Evolutionary conservation across 2,797 vertebrate genomes (phyloP).

Genomic region (Diplodus sargus): DNA sequence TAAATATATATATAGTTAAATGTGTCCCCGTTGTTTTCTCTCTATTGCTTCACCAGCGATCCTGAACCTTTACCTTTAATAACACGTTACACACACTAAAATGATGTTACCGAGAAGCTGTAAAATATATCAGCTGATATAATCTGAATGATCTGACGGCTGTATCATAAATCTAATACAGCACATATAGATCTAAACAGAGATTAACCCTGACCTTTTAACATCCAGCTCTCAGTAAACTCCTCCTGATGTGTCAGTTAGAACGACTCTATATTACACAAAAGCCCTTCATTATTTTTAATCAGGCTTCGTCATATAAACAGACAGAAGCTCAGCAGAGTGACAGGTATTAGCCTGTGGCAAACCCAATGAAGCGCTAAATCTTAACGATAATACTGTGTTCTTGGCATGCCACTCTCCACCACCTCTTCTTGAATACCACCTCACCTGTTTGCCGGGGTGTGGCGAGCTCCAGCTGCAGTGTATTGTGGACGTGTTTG

Average conservation of each 20-base stretch:
- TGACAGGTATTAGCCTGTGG: constrained; percentile 50
- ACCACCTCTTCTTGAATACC: constrained; percentile 41
- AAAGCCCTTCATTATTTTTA: constrained; percentile 30
- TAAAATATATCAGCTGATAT: not conserved
- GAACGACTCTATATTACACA: constrained; percentile 11
- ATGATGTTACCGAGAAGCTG: too few species aligned
- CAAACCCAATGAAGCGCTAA: constrained; percentile 28
- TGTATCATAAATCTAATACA: not conserved
- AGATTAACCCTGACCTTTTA: not conserved
- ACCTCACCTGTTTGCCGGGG: constrained; percentile 44
- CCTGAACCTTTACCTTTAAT: not conserved
- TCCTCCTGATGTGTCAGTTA: constrained; percentile 9
- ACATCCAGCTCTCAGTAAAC: not conserved
- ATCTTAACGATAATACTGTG: constrained; percentile 27
- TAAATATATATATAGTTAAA: too few species aligned
- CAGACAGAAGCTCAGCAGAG: not conserved
- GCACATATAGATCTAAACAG: not conserved
- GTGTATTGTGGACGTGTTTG: constrained; percentile 40
- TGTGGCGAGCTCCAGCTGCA: constrained; percentile 60
- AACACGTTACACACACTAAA: not conserved
- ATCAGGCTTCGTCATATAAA: constrained; percentile 27
- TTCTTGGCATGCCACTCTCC: constrained; percentile 39
- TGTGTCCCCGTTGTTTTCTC: too few species aligned
- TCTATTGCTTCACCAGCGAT: too few species aligned
- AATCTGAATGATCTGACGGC: not conserved